These are phyloP conservation scores for Thereva unica DNA, from an alignment of 2,888 invertebrate genomes.

Conservation along the genomic window DNA sequence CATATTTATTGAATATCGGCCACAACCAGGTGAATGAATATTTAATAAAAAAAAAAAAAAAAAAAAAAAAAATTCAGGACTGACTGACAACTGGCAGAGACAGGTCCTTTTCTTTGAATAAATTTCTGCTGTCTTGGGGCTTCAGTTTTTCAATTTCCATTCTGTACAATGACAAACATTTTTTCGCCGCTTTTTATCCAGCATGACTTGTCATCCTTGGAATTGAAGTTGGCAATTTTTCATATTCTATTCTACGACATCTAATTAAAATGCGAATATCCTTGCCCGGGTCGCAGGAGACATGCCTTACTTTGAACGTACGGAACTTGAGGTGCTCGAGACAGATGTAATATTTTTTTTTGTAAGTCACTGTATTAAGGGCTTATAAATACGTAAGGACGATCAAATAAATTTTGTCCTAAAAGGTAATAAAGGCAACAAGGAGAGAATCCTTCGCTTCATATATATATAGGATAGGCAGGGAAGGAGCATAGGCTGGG, in stretches of 20 bases:
- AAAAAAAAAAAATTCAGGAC: conserved; percentile 13
- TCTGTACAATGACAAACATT: neutral
- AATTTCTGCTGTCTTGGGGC: conserved; percentile 4
- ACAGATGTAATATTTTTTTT: neutral
- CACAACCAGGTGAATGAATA: conserved; percentile 30
- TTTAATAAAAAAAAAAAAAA: conserved; percentile 27
- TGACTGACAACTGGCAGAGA: conserved; percentile 32
- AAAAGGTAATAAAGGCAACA: conserved; percentile 25
- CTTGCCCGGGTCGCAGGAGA: too few species aligned
- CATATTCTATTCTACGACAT: too few species aligned
- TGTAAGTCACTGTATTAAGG: conserved; percentile 8
- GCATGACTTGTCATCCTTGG: conserved; percentile 4
- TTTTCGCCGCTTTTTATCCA: neutral
- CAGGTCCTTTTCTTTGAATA: conserved; percentile 10
- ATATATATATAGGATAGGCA: too few species aligned
- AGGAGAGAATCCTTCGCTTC: conserved; percentile 14
- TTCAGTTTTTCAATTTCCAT: conserved; percentile 9
- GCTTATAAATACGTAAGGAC: conserved; percentile 25
- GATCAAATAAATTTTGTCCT: conserved; percentile 24
- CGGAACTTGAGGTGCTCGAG: conserved; percentile 2
- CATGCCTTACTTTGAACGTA: conserved; percentile 14
- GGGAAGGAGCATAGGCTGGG: too few species aligned
- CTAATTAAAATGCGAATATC: too few species aligned
- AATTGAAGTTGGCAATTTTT: neutral
- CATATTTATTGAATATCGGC: conserved; percentile 29